Conservation (phyloP, 2,888 invertebrate species). For the Cosmorhoe ocellata region DNA sequence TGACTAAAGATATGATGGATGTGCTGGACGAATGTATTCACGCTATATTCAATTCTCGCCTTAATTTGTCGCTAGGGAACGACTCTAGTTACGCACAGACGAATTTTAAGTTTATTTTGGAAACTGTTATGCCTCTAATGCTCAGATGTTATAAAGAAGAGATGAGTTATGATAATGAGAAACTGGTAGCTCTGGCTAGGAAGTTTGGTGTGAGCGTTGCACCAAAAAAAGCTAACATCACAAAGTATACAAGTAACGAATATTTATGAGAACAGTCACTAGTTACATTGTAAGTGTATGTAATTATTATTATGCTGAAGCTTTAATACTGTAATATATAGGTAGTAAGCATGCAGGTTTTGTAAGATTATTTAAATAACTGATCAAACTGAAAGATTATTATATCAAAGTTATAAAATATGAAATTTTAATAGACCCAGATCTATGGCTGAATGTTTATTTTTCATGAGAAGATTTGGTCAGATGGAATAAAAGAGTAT, state of each 20-base stretch:
- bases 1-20: constrained; percentile 88
- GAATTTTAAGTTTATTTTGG: constrained; percentile 87
- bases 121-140: constrained; percentile 84
- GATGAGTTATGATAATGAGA: constrained; percentile 82
- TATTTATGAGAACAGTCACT: constrained; percentile 80
- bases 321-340: constrained; percentile 81
- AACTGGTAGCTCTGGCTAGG: constrained; percentile 74
- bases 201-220: constrained; percentile 81
- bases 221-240: constrained; percentile 83
- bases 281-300: constrained; percentile 54
- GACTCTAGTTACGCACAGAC: constrained; percentile 79
- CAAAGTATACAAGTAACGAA: constrained; percentile 87
- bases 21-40: constrained; percentile 88
- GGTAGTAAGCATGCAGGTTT: constrained; percentile 77
- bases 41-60: constrained; percentile 88
- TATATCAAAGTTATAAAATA: constrained; percentile 79
- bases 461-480: constrained; percentile 51
- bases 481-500: constrained; percentile 51
- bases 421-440: constrained; percentile 76
- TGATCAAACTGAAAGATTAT: constrained; percentile 77
- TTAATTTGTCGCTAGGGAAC: constrained; percentile 79
- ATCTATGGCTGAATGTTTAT: constrained; percentile 59
- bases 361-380: constrained; percentile 78
- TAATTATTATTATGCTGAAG: constrained; percentile 79
- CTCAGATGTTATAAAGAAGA: constrained; percentile 84